These are phyloP conservation scores for Gracilinanus agilis DNA, from an alignment of 2,113 vertebrate genomes.

Conservation along the genomic window DNA sequence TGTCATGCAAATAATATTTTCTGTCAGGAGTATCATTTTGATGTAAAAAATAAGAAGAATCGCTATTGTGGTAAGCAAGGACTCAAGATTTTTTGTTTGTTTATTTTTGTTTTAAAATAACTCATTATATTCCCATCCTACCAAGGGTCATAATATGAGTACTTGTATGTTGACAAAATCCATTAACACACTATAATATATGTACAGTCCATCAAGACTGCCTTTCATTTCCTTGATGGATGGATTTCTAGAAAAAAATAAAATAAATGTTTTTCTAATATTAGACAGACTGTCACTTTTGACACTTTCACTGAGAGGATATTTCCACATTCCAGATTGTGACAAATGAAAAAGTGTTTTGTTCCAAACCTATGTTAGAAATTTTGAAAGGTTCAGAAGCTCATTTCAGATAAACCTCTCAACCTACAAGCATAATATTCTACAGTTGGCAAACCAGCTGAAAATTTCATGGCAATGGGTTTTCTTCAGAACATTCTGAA, in stretches of 20 bases:
- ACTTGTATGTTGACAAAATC: conserved; percentile 55
- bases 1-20: not conserved
- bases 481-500: conserved; percentile 46
- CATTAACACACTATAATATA: conserved; percentile 32
- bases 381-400: conserved; percentile 53
- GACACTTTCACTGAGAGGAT: conserved; percentile 57
- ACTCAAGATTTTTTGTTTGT: not conserved
- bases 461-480: not conserved
- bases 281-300: conserved; percentile 52
- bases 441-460: conserved; percentile 16
- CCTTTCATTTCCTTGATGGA: conserved; percentile 59
- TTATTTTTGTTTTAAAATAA: conserved; percentile 40
- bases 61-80: not conserved
- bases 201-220: conserved; percentile 8
- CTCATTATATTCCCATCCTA: not conserved
- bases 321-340: conserved; percentile 60
- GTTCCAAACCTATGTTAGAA: conserved; percentile 54
- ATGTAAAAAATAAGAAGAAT: not conserved
- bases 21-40: not conserved
- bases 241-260: conserved; percentile 51
- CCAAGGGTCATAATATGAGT: not conserved
- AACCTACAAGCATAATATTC: conserved; percentile 3
- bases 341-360: conserved; percentile 63
- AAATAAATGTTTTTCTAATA: conserved; percentile 59
- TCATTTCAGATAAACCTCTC: conserved; percentile 68